A percentile compares a stretch with the other conserved stretches of the same genome.
Evolutionary conservation across 2,797 vertebrate species (phyloP).

Genomic region (Girardinus metallicus): DNA sequence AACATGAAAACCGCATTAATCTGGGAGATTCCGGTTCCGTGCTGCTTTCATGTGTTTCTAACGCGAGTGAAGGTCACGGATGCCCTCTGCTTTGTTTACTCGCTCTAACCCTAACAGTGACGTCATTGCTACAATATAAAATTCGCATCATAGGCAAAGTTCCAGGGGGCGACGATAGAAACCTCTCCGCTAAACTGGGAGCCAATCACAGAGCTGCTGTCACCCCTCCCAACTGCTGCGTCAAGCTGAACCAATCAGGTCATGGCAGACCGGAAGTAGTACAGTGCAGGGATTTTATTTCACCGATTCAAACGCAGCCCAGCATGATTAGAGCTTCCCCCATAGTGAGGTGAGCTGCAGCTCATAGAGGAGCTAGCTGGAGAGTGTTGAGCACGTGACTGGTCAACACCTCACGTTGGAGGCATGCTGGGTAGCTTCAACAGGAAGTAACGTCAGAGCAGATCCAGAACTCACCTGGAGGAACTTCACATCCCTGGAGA

Average conservation of each 20-base stretch:
- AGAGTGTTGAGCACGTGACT: not conserved
- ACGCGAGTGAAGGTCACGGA: not conserved
- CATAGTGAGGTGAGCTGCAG: not conserved
- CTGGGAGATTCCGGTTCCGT: not conserved
- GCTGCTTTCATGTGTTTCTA: not conserved
- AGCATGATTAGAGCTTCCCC: not conserved
- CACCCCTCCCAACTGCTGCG: constrained; percentile 18
- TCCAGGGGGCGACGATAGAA: constrained; percentile 31
- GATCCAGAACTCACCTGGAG: not conserved
- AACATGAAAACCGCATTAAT: not conserved
- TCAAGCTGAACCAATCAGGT: constrained; percentile 19
- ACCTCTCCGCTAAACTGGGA: constrained; percentile 13
- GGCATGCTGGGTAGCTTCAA: not conserved
- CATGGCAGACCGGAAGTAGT: not conserved
- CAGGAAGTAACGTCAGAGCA: not conserved
- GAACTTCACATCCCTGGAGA: not conserved
- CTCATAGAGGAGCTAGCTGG: not conserved
- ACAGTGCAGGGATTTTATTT: not conserved
- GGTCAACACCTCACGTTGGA: not conserved
- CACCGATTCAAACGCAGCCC: not conserved
- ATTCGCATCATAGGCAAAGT: constrained; percentile 23
- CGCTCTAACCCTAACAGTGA: constrained; percentile 31
- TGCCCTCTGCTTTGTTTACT: constrained; percentile 16
- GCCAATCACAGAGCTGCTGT: constrained; percentile 45
- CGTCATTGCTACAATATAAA: constrained; percentile 49